Conservation (phyloP, 1,140 invertebrate species). For the Eciton burchellii region DNA sequence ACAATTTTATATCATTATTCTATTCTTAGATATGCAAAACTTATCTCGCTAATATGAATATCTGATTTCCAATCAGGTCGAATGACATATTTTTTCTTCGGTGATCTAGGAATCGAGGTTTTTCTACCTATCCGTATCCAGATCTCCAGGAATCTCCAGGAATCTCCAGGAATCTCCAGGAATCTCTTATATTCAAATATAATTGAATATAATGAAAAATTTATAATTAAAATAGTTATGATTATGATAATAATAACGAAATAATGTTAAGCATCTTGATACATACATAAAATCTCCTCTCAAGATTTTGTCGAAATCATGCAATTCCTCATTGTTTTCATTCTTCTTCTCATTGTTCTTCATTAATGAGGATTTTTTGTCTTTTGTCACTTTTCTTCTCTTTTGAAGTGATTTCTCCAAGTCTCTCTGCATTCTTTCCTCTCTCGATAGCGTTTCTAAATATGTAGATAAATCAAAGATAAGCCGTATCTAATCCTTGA, state of each 20-base stretch:
- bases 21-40: slow-evolving; percentile 65
- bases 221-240: slow-evolving; percentile 12
- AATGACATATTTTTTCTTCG: slow-evolving; percentile 98
- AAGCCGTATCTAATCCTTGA: slow-evolving; percentile 98
- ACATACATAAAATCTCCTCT: slow-evolving; percentile 87
- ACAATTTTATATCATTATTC: too few relatives aligned
- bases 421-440: slow-evolving; percentile 96
- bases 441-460: slow-evolving; percentile 94
- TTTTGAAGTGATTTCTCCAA: slow-evolving; percentile 94
- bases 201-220: slow-evolving; percentile 81
- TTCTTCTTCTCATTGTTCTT: too few relatives aligned
- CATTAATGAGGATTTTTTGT: slow-evolving; percentile 80
- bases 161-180: too few relatives aligned
- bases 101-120: slow-evolving; percentile 97
- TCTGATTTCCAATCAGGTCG: slow-evolving; percentile 96
- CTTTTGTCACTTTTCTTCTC: slow-evolving; percentile 86
- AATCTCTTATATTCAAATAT: too few relatives aligned
- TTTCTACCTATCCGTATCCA: slow-evolving; percentile 96
- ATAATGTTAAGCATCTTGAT: not conserved
- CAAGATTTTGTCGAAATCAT: slow-evolving; percentile 88
- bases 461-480: slow-evolving; percentile 98
- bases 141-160: slow-evolving; percentile 96
- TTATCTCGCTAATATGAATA: slow-evolving; percentile 92
- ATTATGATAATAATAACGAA: slow-evolving; percentile 12
- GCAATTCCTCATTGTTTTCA: too few relatives aligned